These are phyloP conservation scores for Octodon degus DNA, from an alignment of 2,113 vertebrate genomes.

Conservation along the genomic window DNA sequence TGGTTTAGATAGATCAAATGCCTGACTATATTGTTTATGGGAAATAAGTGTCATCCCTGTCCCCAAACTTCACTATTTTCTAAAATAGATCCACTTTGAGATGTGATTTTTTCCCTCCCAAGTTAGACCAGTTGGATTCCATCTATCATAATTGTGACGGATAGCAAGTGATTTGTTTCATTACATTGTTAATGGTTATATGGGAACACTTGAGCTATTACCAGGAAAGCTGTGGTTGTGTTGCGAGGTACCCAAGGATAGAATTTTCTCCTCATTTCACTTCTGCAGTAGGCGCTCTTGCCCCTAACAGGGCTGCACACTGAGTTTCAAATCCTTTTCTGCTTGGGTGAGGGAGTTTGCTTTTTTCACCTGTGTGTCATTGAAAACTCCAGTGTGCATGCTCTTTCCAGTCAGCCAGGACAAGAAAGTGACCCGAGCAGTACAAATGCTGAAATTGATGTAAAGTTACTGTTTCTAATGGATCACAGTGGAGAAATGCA, in stretches of 20 bases:
- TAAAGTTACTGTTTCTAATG: slow-evolving; percentile 64
- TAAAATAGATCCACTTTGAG: slow-evolving; percentile 79
- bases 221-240: slow-evolving; percentile 75
- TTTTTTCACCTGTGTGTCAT: slow-evolving; percentile 60
- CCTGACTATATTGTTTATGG: slow-evolving; percentile 71
- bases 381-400: slow-evolving; percentile 68
- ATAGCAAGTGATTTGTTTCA: slow-evolving; percentile 81
- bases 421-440: slow-evolving; percentile 30
- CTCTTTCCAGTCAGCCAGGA: slow-evolving; percentile 51
- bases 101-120: slow-evolving; percentile 70
- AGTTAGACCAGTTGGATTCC: slow-evolving; percentile 78
- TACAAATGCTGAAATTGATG: slow-evolving; percentile 14
- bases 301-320: slow-evolving; percentile 70
- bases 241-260: slow-evolving; percentile 75
- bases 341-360: slow-evolving; percentile 73
- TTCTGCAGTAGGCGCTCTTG: slow-evolving; percentile 65
- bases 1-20: slow-evolving; percentile 74
- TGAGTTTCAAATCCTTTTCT: slow-evolving; percentile 77
- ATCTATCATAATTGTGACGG: slow-evolving; percentile 77
- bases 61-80: slow-evolving; percentile 77
- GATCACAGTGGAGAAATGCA: not conserved
- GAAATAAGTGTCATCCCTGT: slow-evolving; percentile 66
- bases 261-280: slow-evolving; percentile 79
- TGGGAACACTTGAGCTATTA: slow-evolving; percentile 75
- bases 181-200: slow-evolving; percentile 78